A percentile compares a stretch with the other conserved stretches of the same genome.
These are phyloP conservation scores for Sigmodon hispidus DNA, from an alignment of 2,113 vertebrate genomes.

Conservation along the genomic window DNA sequence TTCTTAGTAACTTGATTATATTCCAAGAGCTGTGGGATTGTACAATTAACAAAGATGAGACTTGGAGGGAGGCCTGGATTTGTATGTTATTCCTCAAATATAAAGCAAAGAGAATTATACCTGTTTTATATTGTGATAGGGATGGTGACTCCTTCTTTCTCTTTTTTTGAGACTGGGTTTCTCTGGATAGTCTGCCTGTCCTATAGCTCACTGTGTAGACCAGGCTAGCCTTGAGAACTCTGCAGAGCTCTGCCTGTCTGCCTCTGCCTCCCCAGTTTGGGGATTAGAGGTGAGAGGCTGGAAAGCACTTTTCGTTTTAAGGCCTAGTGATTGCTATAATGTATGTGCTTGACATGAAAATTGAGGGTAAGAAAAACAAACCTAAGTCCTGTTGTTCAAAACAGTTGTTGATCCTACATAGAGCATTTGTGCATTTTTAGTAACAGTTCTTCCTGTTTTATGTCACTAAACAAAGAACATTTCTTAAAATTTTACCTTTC, in stretches of 20 bases:
- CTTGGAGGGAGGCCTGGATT: background rate
- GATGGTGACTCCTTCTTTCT: background rate
- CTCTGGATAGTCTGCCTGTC: background rate
- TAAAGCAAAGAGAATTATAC: background rate
- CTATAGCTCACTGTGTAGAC: background rate
- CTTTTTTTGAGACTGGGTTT: background rate
- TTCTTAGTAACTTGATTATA: background rate
- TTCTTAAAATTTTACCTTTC: background rate
- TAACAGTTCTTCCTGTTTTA: background rate
- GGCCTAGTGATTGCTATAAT: background rate
- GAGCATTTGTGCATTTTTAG: background rate
- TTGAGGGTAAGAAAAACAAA: background rate
- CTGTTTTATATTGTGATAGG: background rate
- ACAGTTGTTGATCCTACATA: background rate
- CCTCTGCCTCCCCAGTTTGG: background rate
- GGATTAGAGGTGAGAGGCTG: background rate
- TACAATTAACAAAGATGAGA: background rate
- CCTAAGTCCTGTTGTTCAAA: background rate
- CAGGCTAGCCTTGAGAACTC: background rate
- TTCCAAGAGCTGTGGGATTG: background rate
- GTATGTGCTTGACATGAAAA: background rate
- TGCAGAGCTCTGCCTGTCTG: background rate
- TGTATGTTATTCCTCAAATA: background rate
- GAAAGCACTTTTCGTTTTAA: background rate
- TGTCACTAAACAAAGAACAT: background rate